Evolutionary conservation across 1,140 invertebrate species (phyloP).

Genomic region (Caenorhabditis remanei): DNA sequence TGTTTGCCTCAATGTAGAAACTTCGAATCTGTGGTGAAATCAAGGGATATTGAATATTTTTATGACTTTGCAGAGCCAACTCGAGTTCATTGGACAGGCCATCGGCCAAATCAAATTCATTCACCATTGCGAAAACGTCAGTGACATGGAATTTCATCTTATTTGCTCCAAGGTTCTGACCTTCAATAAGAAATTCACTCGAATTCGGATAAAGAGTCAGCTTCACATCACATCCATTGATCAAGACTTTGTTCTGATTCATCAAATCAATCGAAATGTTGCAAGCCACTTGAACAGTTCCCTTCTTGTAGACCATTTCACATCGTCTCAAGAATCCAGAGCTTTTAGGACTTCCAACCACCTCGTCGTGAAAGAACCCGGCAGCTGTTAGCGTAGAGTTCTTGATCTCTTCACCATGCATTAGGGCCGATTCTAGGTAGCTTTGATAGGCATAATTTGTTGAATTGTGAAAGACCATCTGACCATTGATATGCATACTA

Average conservation of each 20-base stretch:
- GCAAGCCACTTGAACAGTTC: not conserved
- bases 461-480: not conserved
- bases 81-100: not conserved
- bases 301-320: not conserved
- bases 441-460: not conserved
- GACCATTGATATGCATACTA: not conserved
- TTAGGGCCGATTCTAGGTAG: not conserved
- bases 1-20: not conserved
- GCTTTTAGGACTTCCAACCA: not conserved
- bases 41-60: not conserved
- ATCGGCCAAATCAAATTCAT: not conserved
- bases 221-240: not conserved
- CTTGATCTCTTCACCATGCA: not conserved
- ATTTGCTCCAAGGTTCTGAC: not conserved
- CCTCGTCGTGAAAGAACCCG: not conserved
- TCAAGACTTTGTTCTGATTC: not conserved
- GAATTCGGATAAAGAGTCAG: not conserved
- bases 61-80: not conserved
- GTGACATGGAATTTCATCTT: not conserved
- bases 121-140: not conserved
- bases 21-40: not conserved
- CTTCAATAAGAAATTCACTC: not conserved
- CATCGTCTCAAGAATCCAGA: not conserved
- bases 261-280: slow-evolving; percentile 8
- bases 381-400: not conserved